Evolutionary conservation across 2,113 vertebrate species (phyloP).

Genomic region (Empidonax alnorum): DNA sequence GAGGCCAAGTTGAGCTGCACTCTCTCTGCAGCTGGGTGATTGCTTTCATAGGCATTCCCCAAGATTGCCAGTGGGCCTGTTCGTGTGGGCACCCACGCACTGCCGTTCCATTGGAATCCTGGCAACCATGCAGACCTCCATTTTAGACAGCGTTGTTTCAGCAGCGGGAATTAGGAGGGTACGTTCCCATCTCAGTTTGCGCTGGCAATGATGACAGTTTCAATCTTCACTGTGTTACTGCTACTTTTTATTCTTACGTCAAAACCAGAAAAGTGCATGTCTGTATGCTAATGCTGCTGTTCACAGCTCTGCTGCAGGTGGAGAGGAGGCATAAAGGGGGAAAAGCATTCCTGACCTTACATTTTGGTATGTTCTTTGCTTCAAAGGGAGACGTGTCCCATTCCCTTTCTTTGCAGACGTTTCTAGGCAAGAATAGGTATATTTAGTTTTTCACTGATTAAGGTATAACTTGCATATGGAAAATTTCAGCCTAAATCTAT

Average conservation of each 20-base stretch:
- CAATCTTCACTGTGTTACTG: background rate
- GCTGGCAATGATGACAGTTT: background rate
- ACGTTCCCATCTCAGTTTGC: background rate
- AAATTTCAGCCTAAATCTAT: background rate
- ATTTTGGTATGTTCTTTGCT: background rate
- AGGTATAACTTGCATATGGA: background rate
- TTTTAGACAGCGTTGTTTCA: background rate
- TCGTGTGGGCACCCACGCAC: background rate
- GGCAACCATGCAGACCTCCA: background rate
- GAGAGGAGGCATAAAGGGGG: background rate
- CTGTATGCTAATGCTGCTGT: background rate
- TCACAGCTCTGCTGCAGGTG: background rate
- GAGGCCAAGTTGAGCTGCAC: background rate
- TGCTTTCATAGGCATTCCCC: background rate
- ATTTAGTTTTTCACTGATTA: background rate
- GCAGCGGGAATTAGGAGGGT: background rate
- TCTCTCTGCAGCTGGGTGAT: background rate
- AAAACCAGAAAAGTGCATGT: background rate
- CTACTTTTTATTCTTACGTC: background rate
- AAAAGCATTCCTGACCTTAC: background rate
- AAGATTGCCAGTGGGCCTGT: background rate
- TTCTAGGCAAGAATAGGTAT: background rate
- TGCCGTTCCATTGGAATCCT: background rate
- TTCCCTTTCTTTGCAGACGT: background rate
- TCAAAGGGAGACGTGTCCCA: fast-evolving